phyloP scores from a whole-genome alignment of 2,888 invertebrate species.

The Lithophane ornitopus region DNA sequence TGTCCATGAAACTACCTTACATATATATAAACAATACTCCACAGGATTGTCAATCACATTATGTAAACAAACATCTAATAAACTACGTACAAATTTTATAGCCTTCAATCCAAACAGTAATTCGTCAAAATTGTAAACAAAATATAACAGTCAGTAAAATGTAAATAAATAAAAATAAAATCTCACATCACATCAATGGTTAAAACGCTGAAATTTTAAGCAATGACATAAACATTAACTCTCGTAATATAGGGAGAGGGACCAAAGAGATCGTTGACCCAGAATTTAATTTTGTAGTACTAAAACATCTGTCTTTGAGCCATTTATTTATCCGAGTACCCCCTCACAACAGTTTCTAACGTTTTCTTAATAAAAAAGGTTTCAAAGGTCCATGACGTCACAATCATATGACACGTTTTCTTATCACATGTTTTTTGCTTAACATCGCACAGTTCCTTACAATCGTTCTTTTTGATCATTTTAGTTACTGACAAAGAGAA shows the following conservation, averaged over 20 bases:
- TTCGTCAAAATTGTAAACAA: slow-evolving; percentile 19
- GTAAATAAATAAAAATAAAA: slow-evolving; percentile 38
- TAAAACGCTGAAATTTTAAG: slow-evolving; percentile 14
- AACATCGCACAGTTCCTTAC: slow-evolving; percentile 8
- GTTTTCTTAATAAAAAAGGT: slow-evolving; percentile 38
- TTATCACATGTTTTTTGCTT: slow-evolving; percentile 39
- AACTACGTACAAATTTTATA: slow-evolving; percentile 7
- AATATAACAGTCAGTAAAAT: slow-evolving; percentile 43
- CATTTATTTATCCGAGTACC: slow-evolving; percentile 23
- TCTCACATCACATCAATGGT: slow-evolving; percentile 38
- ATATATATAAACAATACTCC: slow-evolving; percentile 19
- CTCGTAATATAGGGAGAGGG: neutral
- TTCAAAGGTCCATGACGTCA: slow-evolving; percentile 36
- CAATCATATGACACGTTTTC: slow-evolving; percentile 30
- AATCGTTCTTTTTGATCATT: neutral
- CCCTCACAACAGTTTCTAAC: neutral
- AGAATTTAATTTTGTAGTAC: slow-evolving; percentile 14
- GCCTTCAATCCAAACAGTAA: slow-evolving; percentile 15
- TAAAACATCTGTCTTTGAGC: slow-evolving; percentile 47
- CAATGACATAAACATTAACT: slow-evolving; percentile 14
- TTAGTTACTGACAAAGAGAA: slow-evolving; percentile 7
- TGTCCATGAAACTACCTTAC: slow-evolving; percentile 38
- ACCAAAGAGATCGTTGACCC: slow-evolving; percentile 37
- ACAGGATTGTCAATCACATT: slow-evolving; percentile 18
- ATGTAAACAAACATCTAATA: slow-evolving; percentile 19